phyloP scores from a whole-genome alignment of 2,888 invertebrate genomes.

The Deroplatys truncata region DNA sequence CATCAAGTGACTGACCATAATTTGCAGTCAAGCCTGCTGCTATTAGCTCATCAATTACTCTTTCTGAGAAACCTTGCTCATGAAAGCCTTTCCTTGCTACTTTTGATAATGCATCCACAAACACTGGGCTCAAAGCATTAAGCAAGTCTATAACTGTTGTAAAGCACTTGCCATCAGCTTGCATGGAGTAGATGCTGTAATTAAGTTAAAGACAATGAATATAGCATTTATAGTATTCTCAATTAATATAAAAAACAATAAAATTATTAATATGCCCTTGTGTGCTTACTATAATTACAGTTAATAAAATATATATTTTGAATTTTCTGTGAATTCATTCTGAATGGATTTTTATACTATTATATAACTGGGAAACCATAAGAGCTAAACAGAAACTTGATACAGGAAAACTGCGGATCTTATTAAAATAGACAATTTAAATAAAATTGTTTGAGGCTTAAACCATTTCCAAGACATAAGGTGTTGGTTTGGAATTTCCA shows the following conservation, averaged over 20 bases:
- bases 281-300: too few relatives aligned
- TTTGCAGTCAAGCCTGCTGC: constrained; percentile 52
- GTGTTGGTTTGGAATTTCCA: too few relatives aligned
- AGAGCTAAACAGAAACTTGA: too few relatives aligned
- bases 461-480: too few relatives aligned
- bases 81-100: constrained; percentile 43
- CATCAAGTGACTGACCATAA: constrained; percentile 55
- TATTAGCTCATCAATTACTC: constrained; percentile 54
- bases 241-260: neutral
- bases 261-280: too few relatives aligned
- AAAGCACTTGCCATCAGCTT: constrained; percentile 49
- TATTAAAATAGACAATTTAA: too few relatives aligned
- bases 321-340: too few relatives aligned
- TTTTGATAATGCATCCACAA: constrained; percentile 46
- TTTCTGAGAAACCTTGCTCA: constrained; percentile 45
- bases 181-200: constrained; percentile 54
- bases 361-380: too few relatives aligned
- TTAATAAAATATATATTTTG: too few relatives aligned
- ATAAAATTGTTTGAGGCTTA: too few relatives aligned
- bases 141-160: constrained; percentile 50
- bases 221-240: constrained; percentile 34
- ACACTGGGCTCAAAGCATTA: constrained; percentile 48
- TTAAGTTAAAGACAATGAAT: constrained; percentile 31
- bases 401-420: too few relatives aligned
- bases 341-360: too few relatives aligned